phyloP scores from a whole-genome alignment of 2,888 invertebrate genomes.

The Augochlorella aurata region DNA sequence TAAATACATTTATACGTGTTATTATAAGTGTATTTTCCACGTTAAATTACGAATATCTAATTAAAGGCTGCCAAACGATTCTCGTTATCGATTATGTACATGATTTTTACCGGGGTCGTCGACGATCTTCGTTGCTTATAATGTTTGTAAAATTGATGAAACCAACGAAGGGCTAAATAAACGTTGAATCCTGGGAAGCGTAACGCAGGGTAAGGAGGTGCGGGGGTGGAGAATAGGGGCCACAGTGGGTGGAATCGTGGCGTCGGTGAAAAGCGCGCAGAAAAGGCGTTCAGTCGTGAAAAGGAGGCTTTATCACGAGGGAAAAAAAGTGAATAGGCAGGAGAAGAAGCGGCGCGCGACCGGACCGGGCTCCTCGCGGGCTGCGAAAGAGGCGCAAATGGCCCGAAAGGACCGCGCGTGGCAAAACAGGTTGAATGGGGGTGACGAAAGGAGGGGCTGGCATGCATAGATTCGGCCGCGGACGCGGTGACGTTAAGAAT shows the following conservation, averaged over 20 bases:
- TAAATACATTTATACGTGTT: too few relatives aligned
- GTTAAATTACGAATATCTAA: too few relatives aligned
- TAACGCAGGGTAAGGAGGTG: not conserved
- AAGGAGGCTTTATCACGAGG: conserved; percentile 31
- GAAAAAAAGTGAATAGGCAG: conserved; percentile 29
- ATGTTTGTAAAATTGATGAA: too few relatives aligned
- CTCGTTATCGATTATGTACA: too few relatives aligned
- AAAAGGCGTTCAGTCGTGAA: conserved; percentile 23
- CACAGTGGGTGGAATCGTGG: not conserved
- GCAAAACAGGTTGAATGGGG: not conserved
- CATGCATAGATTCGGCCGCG: conserved; percentile 60
- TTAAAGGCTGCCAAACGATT: too few relatives aligned
- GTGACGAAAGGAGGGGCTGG: conserved; percentile 14
- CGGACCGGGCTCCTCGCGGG: not conserved
- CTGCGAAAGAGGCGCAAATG: not conserved
- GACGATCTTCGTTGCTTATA: too few relatives aligned
- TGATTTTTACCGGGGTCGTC: too few relatives aligned
- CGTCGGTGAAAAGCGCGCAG: not conserved
- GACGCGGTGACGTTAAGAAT: conserved; percentile 61
- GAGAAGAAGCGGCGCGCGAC: not conserved
- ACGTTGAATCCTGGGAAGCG: conserved; percentile 5
- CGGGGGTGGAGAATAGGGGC: not conserved
- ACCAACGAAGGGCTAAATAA: conserved; percentile 14
- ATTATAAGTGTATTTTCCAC: too few relatives aligned
- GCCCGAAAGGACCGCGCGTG: not conserved